Base-by-base conservation (phyloP, 2,113 vertebrate species). In the Herpailurus yagouaroundi region DNA sequence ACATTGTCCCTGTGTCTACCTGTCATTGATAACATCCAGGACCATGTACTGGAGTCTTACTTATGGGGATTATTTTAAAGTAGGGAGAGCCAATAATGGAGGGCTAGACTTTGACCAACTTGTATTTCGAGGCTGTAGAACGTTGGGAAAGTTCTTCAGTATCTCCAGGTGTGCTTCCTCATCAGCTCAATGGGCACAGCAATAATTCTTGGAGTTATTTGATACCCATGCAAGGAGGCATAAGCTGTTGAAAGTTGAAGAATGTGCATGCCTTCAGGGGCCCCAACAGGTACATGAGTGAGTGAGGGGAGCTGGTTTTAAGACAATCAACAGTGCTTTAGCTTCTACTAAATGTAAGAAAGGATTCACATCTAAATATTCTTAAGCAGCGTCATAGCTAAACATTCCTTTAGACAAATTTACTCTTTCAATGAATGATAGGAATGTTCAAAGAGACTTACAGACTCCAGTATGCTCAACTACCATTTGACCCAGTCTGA, bases 321-420 rank as follows among this genome's bases (percentile, higher is more conserved):
- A 95, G 52, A 55, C 87, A 92, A 74, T 38, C 31, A 64, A 33
- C 33, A 6, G 3, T 10, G 4, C 4, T 81, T 57, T 50, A 63
- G n/a, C 2, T 8, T 50, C 19, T 16, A 13, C 29, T 31, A 21
- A 92, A 69, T 16, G 11, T 31, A 31, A 27, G 89, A 69, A 92
- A 82, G 8, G 21, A 89, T 21, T 41, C 21, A 36, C 21, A 66
- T 69, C 21, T n/a, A 81, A 77, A 89, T 89, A 77, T 5, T 73
- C 94, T 77, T 18, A 81, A 73, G 55, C n/a, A 82, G 4, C 21
- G 13, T 5, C 90, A 25, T 64, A 73, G 81, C 57, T 52, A 96
- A 95, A 92, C 48, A 97, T 77, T 82, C 68, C 31, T 94, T 82
- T 74, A 55, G 10, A 66, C 52, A 92, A 87, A 91, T 45, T 15